Conservation (phyloP, 2,888 invertebrate species). For the Drosophila falleni region DNA sequence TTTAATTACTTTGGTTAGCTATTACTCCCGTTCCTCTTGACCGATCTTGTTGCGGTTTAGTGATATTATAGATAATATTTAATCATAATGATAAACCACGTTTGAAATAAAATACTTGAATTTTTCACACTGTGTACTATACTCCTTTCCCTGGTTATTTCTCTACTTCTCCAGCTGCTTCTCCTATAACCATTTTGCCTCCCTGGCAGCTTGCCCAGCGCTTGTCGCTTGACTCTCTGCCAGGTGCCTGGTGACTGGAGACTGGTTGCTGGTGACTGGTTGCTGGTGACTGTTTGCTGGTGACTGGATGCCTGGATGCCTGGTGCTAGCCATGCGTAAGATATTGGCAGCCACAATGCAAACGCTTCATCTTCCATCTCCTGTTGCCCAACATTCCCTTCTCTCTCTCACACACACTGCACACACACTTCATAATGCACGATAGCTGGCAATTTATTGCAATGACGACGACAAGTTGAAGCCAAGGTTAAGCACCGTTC, state of each 20-base stretch:
- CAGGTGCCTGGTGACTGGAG: conserved; percentile 22
- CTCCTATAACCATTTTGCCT: background rate
- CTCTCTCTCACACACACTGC: background rate
- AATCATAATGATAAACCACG: no score
- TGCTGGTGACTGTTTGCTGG: background rate
- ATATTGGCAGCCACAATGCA: conserved; percentile 67
- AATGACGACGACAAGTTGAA: conserved; percentile 41
- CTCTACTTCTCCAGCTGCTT: background rate
- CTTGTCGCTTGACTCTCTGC: conserved; percentile 17
- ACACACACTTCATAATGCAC: conserved; percentile 56
- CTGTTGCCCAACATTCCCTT: background rate
- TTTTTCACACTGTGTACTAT: background rate
- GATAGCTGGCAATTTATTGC: conserved; percentile 58
- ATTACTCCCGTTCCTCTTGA: no score
- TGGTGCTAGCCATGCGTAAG: conserved; percentile 58
- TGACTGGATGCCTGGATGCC: conserved; percentile 3
- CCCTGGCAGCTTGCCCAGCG: conserved; percentile 23
- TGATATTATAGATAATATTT: no score
- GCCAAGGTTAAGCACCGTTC: conserved; percentile 45
- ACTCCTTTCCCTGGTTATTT: background rate
- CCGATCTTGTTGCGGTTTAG: no score
- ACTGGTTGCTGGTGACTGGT: conserved; percentile 7
- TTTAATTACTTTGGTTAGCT: no score
- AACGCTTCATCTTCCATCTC: conserved; percentile 22
- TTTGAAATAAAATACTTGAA: no score